Evolutionary conservation across 1,140 invertebrate genomes (phyloP), one percentile per base, ranked within the genome.

Genomic region (Trachymyrmex septentrionalis): DNA sequence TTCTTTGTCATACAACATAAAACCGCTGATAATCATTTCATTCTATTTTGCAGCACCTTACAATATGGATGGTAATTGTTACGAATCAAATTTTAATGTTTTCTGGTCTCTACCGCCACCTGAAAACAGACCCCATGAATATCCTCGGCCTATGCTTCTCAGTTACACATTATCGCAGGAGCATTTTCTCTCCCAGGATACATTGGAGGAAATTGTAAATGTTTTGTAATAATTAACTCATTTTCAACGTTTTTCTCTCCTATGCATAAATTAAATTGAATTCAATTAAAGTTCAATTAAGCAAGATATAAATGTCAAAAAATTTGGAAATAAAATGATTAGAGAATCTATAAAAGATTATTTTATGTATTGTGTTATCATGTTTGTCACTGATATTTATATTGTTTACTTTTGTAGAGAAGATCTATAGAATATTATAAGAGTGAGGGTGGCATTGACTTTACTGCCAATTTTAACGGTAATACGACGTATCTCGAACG

Each of bases 61-160:
- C 92, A 97, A 98, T 93, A 96, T 96, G 69, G 97, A 97, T 92
- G 97, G 96, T 90, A 96, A 96, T 66, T 97, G 97, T 34, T 95
- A 97, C 82, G 97, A 98, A 91, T 98, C 98, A 2, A 97, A 97
- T 82, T 96, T 99, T 57, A 97, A 98, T 75, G 97, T 98, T 77
- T 99, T 98, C 93, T 99, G 99, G 98, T 98, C 99, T 2, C 97
- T 99, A 95, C 98, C 99, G 24, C 98, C 99, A 19, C 97, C 98
- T 50, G 99, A 99, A 95, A 97, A 98, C 91, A 97, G 97, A 91
- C 98, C 98, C 4, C 97, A 97, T 53, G 98, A 99, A 94, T 99
- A 99, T 95, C 98, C 98, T 0, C 96, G 98, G 53, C 98, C 99
- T 1, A 98, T 99, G 97, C 95, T 98, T 12, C 97, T 99, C 95